Percentiles rank a stretch among this genome's conserved stretches.
phyloP scores from a whole-genome alignment of 1,140 invertebrate genomes.

The Lanistes nyassanus region DNA sequence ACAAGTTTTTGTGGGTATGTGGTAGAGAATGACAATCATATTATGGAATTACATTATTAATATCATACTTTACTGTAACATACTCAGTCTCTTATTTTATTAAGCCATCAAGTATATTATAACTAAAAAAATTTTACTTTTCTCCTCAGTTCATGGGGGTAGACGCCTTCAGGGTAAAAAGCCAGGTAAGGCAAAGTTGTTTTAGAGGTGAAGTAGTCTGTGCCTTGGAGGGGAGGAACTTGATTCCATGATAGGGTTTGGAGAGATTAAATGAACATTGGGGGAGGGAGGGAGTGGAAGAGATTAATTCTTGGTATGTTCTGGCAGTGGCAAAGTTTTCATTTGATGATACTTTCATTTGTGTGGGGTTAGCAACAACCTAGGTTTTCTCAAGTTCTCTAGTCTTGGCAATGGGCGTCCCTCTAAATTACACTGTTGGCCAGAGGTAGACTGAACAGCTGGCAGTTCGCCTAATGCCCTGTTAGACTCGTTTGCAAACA shows the following conservation, averaged over 20 bases:
- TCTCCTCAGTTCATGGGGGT: slow-evolving; percentile 52
- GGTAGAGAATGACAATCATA: no score
- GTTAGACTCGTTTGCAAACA: background rate
- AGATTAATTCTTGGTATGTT: background rate
- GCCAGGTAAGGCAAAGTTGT: slow-evolving; percentile 38
- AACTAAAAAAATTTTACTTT: no score
- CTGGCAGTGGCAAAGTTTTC: background rate
- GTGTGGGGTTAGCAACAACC: background rate
- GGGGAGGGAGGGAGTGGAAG: background rate
- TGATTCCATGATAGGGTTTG: no score
- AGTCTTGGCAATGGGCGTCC: background rate
- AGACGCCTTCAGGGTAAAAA: slow-evolving; percentile 52
- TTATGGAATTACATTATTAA: no score
- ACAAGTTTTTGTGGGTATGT: no score
- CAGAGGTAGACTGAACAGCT: background rate
- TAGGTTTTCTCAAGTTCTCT: background rate
- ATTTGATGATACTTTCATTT: slow-evolving; percentile 2
- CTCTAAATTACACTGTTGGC: background rate
- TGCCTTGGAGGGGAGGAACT: no score
- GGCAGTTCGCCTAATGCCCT: background rate
- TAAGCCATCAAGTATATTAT: no score
- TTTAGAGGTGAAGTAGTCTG: no score
- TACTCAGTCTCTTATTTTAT: no score
- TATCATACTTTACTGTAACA: no score
- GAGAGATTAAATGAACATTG: no score